Evolutionary conservation across 64 coral and sea anemone genomes (phyloP), one percentile per base, ranked within the genome.

Genomic region (Dendrophyllia cribrosa): DNA sequence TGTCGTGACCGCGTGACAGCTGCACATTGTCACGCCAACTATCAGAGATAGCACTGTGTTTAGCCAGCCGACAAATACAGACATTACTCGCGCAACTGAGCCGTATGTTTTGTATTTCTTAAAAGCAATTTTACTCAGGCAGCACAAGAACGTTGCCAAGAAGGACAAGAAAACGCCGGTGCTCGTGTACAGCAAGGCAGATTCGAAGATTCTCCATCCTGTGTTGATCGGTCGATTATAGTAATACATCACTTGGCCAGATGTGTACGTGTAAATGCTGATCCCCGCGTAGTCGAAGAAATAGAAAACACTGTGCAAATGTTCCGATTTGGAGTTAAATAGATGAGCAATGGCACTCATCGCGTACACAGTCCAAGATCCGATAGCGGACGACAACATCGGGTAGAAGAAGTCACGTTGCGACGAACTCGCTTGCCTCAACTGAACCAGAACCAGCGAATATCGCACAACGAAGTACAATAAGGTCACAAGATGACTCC

Each of bases 201-300:
- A 83, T 43, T 94, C 88, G 11, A 94, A 81, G 26, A 94, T 74
- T 71, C 25, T 72, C 69, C 87, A 89, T 5, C 81, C 9, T 11
- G 92, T 89, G 17, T 60, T 80, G 9, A 89, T 68, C 53, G 92
- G 92, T 75, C 92, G 86, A 20, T 87, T 89, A 48, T 94, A 94
- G 59, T 79, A 94, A 66, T 83, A 94, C 79, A 94, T 89, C 23
- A 88, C 92, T 67, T 94, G 92, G 5, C 92, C 92, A 1, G 92
- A 87, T 0, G 92, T 94, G 59, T 76, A 94, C 43, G 92, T 89
- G n/a, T 94, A 94, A 25, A 94, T 73, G 16, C 92, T 94, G 25
- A 94, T 94, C 11, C 86, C 92, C 3, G 92, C 92, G 16, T 94
- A 94, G 51, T 94, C 92, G 24, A 94, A 89, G 23, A 89, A 94